Conservation (phyloP, 1,140 invertebrate species). For the Scaptomyza hsui region DNA sequence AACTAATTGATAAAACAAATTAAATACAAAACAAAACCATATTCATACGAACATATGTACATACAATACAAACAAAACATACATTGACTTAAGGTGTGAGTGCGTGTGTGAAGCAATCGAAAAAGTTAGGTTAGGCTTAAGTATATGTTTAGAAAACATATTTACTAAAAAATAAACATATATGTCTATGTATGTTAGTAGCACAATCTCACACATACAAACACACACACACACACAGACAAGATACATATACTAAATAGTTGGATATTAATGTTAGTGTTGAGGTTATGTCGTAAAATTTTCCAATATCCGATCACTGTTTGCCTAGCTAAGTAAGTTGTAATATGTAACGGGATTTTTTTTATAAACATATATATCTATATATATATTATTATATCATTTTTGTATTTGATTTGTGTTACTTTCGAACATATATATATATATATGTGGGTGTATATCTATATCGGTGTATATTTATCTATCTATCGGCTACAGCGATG, state of each 20-base stretch:
- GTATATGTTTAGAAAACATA: conserved; percentile 26
- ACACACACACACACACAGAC: conserved; percentile 16
- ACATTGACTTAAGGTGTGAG: conserved; percentile 10
- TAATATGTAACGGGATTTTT: conserved; percentile 29
- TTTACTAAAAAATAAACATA: conserved; percentile 10
- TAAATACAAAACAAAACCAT: not conserved
- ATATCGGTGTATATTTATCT: conserved; percentile 35
- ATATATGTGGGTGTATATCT: conserved; percentile 16
- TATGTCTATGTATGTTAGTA: conserved; percentile 11
- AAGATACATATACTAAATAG: conserved; percentile 33
- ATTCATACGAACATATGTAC: conserved; percentile 37
- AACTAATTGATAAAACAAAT: conserved; percentile 61
- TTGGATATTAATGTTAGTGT: conserved; percentile 56
- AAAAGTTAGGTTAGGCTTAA: conserved; percentile 42
- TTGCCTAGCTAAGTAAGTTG: conserved; percentile 62
- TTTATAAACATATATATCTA: conserved; percentile 10
- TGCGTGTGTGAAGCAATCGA: conserved; percentile 18
- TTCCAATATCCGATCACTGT: conserved; percentile 74
- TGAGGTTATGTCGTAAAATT: conserved; percentile 73
- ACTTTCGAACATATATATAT: conserved; percentile 12
- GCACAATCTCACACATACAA: conserved; percentile 16
- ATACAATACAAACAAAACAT: conserved; percentile 8
- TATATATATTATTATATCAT: conserved; percentile 6
- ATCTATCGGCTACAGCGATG: conserved; percentile 31
- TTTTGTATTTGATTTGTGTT: conserved; percentile 24